Evolutionary conservation across 2,113 vertebrate species (phyloP), one percentile per base, ranked within the genome.

Genomic region (Athene cunicularia): DNA sequence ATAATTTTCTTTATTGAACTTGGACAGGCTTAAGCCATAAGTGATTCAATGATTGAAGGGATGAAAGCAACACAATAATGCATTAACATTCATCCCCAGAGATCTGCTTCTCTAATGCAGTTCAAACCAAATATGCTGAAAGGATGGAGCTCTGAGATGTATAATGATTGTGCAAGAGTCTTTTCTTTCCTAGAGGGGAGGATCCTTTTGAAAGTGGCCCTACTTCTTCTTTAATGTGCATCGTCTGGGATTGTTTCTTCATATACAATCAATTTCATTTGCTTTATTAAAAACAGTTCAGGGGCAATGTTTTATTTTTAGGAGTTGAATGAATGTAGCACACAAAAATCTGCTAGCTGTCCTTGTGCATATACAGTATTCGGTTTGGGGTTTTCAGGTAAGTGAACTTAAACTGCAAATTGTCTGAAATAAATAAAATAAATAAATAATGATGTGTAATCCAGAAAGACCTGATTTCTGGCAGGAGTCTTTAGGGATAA

Each of bases 1-100:
- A 70, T 91, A 70, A 91, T 96, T 95, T 95, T 91, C 94, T 90
- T 86, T 86, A 95, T 94, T 96, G 92, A 95, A 94, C 86, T 95
- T 91, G 71, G 49, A 72, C 49, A 67, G 86, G 84, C 90, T 97
- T 95, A 87, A 95, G 87, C 58, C 50, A 2, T 62, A 96, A 95
- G 82, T 84, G 90, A 88, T 92, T 91, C 90, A 60, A 86, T 89
- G 93, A 76, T 39, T 80, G 92, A 94, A 92, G 67, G 80, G 79
- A 94, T 91, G 88, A 97, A 93, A 96, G 95, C 74, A 88, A 76
- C 58, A 80, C 79, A 87, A 66, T 71, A 67, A 71, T 74, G 56
- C 50, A 90, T 96, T 95, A 87, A 77, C 59, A 94, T 97, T 80
- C 76, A 67, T 81, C 93, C 80, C 80, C 39, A 89, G 94, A 90